phyloP scores from a whole-genome alignment of 2,888 invertebrate genomes.

The Cataglyphis livida region DNA sequence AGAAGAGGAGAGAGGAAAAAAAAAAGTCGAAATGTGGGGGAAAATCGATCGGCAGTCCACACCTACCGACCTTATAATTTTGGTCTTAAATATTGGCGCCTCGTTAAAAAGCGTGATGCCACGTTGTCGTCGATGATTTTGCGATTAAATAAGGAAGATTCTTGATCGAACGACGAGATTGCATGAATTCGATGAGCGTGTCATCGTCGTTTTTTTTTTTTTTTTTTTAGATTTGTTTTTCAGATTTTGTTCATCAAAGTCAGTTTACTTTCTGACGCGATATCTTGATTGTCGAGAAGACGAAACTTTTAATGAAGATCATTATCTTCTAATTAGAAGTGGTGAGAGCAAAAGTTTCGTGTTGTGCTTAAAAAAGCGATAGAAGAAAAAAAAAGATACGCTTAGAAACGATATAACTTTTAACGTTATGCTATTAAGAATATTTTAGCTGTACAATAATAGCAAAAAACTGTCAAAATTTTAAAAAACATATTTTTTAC shows the following conservation, averaged over 20 bases:
- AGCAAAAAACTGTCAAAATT: too few species aligned
- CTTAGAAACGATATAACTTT: not conserved
- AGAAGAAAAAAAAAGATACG: not conserved
- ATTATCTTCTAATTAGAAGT: conserved; percentile 47
- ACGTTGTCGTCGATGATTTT: conserved; percentile 6
- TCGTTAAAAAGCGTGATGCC: conserved; percentile 43
- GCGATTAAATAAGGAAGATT: conserved; percentile 52
- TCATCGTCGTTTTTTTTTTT: not conserved
- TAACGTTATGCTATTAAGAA: not conserved
- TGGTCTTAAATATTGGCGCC: conserved; percentile 57
- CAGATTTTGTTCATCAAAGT: not conserved
- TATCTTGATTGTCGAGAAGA: conserved; percentile 3
- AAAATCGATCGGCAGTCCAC: conserved; percentile 64
- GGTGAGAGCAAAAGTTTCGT: not conserved
- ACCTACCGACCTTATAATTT: conserved; percentile 60
- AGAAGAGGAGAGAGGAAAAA: not conserved
- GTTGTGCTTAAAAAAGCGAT: not conserved
- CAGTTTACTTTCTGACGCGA: conserved; percentile 2
- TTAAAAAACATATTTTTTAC: too few species aligned
- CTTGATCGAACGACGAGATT: conserved; percentile 30
- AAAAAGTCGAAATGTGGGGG: not conserved
- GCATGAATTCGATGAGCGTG: not conserved
- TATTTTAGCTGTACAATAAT: too few species aligned
- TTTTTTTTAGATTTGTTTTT: not conserved
- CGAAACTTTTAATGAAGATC: conserved; percentile 50